Conservation (phyloP, 2,888 invertebrate species). For the Hartigia nigra region DNA sequence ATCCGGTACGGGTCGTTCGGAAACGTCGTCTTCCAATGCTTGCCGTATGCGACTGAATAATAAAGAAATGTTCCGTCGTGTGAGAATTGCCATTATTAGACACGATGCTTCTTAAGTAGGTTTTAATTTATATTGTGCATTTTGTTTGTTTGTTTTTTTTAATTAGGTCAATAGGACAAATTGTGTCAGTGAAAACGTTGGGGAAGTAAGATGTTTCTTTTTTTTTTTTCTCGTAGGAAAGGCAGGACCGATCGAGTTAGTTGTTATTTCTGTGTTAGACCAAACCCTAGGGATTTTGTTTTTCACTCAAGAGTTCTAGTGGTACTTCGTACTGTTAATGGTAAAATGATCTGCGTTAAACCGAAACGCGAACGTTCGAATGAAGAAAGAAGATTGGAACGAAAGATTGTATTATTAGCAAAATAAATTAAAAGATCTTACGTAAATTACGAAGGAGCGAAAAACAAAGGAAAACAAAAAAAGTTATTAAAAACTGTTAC, state of each 20-base stretch:
- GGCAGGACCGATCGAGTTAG: conserved; percentile 8
- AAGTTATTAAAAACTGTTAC: conserved; percentile 31
- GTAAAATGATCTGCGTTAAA: conserved; percentile 18
- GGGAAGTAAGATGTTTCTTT: conserved; percentile 17
- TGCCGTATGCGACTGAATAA: conserved; percentile 6
- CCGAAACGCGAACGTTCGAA: conserved; percentile 17
- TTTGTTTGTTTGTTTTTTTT: background rate
- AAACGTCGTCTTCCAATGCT: conserved; percentile 4
- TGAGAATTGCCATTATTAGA: conserved; percentile 7
- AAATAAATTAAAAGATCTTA: conserved; percentile 13
- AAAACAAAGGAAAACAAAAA: conserved; percentile 19
- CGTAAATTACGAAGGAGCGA: conserved; percentile 29
- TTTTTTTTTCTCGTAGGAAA: conserved; percentile 1
- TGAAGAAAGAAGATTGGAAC: conserved; percentile 20
- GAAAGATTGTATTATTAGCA: conserved; percentile 17
- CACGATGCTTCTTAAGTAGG: background rate
- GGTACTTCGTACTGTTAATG: conserved; percentile 51
- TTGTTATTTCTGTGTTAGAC: conserved; percentile 41
- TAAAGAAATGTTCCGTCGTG: conserved; percentile 5
- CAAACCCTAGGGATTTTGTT: conserved; percentile 54
- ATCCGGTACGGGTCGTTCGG: background rate
- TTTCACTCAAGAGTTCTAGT: conserved; percentile 55
- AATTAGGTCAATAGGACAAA: background rate
- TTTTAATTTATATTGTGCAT: too few species aligned
- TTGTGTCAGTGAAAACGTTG: conserved; percentile 8